phyloP scores from a whole-genome alignment of 2,888 invertebrate genomes.

The Dicranocentrus wangi region DNA sequence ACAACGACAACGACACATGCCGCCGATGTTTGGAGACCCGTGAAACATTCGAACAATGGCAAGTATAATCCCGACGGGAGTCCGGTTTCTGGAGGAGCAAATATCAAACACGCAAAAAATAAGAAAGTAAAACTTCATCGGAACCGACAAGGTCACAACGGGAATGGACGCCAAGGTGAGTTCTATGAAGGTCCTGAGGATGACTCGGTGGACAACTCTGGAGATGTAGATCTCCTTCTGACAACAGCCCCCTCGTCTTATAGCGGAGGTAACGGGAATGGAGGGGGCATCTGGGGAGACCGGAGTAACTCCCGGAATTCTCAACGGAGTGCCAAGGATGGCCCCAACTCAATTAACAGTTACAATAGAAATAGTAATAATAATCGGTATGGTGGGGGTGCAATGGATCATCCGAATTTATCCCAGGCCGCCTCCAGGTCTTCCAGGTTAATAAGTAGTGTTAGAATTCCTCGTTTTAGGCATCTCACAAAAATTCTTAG shows the following conservation, averaged over 20 bases:
- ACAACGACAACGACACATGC: conserved; percentile 38
- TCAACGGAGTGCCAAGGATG: conserved; percentile 50
- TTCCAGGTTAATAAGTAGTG: conserved; percentile 48
- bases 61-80: background rate
- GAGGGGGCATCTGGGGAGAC: conserved; percentile 31
- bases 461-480: conserved; percentile 17
- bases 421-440: conserved; percentile 41
- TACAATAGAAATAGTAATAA: conserved; percentile 41
- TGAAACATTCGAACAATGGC: conserved; percentile 37
- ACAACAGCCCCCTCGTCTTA: conserved; percentile 40
- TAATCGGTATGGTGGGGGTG: conserved; percentile 39
- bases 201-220: background rate
- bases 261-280: background rate
- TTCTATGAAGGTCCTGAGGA: conserved; percentile 19
- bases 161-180: conserved; percentile 18
- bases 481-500: background rate
- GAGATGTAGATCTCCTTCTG: conserved; percentile 22
- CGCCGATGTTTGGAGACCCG: conserved; percentile 37
- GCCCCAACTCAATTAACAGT: conserved; percentile 54
- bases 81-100: background rate
- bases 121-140: conserved; percentile 20
- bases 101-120: conserved; percentile 40
- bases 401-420: conserved; percentile 51
- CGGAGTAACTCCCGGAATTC: conserved; percentile 25
- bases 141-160: conserved; percentile 31